phyloP scores from a whole-genome alignment of 2,888 invertebrate species.

The Flabesymbios commensalis region DNA sequence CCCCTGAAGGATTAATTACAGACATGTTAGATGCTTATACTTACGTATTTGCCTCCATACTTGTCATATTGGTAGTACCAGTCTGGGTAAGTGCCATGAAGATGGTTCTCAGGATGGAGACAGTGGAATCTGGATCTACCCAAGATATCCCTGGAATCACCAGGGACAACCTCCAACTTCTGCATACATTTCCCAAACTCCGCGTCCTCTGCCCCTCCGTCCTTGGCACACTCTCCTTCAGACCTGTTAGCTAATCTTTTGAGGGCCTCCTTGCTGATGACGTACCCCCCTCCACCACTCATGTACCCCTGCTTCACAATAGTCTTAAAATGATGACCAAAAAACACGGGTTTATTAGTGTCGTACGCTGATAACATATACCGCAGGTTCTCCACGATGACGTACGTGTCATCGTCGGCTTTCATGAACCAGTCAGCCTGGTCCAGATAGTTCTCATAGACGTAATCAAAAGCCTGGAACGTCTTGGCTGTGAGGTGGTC shows the following conservation, averaged over 20 bases:
- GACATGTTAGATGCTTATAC: too few species aligned
- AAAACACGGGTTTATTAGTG: constrained; percentile 79
- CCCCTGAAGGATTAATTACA: too few species aligned
- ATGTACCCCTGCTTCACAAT: constrained; percentile 15
- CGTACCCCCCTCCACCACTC: constrained; percentile 28
- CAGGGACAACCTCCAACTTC: constrained; percentile 47
- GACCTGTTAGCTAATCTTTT: constrained; percentile 3
- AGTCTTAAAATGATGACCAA: constrained; percentile 58
- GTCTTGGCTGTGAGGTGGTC: constrained; percentile 95
- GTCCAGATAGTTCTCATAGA: constrained; percentile 78
- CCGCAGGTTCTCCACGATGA: constrained; percentile 58
- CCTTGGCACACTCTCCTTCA: constrained; percentile 27
- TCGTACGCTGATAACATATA: constrained; percentile 79
- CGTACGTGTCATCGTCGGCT: constrained; percentile 98
- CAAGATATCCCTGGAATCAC: constrained; percentile 46
- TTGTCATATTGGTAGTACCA: constrained; percentile 53
- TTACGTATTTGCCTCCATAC: constrained; percentile 36
- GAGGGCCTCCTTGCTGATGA: constrained; percentile 25
- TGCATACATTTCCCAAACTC: constrained; percentile 54
- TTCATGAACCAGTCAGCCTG: constrained; percentile 97
- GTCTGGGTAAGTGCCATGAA: constrained; percentile 47
- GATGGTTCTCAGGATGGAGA: constrained; percentile 48
- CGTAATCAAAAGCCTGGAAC: constrained; percentile 87
- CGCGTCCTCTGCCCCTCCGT: constrained; percentile 54
- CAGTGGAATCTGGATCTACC: constrained; percentile 55